Evolutionary conservation across 2,888 invertebrate genomes (phyloP).

Genomic region (Vannuccia rotundouncinata): DNA sequence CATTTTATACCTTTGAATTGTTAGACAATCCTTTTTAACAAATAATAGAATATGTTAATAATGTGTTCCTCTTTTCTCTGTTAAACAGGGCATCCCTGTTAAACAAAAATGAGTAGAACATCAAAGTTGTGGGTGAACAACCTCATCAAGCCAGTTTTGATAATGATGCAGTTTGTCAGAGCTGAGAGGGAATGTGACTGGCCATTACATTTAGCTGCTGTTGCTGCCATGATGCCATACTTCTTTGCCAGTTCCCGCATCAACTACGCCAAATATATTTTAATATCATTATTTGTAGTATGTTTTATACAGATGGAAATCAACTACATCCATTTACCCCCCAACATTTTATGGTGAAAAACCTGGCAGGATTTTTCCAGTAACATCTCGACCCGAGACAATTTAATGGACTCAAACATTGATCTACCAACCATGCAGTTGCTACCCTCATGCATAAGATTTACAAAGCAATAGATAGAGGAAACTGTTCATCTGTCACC

Average conservation of each 20-base stretch:
- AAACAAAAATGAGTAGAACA: background rate
- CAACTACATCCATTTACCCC: no score
- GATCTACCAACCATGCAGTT: background rate
- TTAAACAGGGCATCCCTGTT: background rate
- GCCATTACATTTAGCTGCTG: background rate
- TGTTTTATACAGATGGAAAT: no score
- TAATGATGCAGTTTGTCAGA: background rate
- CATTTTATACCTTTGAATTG: background rate
- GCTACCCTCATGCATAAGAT: background rate
- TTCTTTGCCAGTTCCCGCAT: no score
- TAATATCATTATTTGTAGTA: no score
- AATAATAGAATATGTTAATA: no score
- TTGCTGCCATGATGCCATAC: no score
- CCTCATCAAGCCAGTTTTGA: background rate
- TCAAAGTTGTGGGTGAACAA: background rate
- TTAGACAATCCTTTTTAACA: no score
- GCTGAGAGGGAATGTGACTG: background rate
- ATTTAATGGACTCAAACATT: background rate
- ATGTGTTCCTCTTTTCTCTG: background rate
- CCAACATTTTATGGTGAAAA: conserved; percentile 8
- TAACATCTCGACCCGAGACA: conserved; percentile 16
- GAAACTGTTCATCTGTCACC: conserved; percentile 4
- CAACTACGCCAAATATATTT: no score
- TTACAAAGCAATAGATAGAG: conserved; percentile 6
- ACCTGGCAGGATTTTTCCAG: background rate